These are phyloP conservation scores for Semicossyphus pulcher DNA, from an alignment of 2,113 vertebrate genomes.

Conservation along the genomic window DNA sequence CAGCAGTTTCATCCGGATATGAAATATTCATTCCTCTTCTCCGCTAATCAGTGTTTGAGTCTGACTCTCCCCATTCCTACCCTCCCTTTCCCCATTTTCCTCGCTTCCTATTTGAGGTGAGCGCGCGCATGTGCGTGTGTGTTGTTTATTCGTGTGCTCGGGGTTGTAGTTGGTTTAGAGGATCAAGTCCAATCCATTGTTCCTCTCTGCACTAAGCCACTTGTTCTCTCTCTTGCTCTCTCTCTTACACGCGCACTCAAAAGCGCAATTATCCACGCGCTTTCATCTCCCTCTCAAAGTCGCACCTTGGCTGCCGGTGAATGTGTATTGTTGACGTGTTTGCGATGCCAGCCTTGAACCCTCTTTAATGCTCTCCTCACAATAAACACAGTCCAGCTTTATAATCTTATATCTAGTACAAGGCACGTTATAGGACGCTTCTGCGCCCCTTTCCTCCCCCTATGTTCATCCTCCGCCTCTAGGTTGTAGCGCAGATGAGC, in stretches of 20 bases:
- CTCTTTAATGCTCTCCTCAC: neutral
- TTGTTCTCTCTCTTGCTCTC: neutral
- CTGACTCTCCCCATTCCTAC: constrained; percentile 1
- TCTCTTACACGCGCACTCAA: neutral
- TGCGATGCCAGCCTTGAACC: neutral
- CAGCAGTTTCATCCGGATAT: constrained; percentile 9
- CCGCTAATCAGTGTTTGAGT: constrained; percentile 39
- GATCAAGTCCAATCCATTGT: constrained; percentile 58
- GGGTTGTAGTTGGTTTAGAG: constrained; percentile 48
- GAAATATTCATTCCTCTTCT: constrained; percentile 22
- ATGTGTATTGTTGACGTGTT: neutral
- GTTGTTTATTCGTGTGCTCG: constrained; percentile 9
- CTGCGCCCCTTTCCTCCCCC: constrained; percentile 18
- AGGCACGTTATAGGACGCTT: constrained; percentile 21
- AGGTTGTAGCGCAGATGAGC: constrained; percentile 53
- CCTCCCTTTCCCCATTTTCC: constrained; percentile 24
- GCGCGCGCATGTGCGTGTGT: neutral
- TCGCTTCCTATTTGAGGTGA: constrained; percentile 29
- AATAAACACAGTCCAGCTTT: neutral
- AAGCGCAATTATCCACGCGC: constrained; percentile 34
- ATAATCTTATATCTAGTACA: constrained; percentile 1
- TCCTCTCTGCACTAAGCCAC: constrained; percentile 38
- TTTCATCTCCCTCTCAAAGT: constrained; percentile 19
- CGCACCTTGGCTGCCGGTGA: constrained; percentile 21
- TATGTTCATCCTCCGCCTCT: neutral